phyloP scores from a whole-genome alignment of 2,113 vertebrate genomes.

The Fregetta grallaria region DNA sequence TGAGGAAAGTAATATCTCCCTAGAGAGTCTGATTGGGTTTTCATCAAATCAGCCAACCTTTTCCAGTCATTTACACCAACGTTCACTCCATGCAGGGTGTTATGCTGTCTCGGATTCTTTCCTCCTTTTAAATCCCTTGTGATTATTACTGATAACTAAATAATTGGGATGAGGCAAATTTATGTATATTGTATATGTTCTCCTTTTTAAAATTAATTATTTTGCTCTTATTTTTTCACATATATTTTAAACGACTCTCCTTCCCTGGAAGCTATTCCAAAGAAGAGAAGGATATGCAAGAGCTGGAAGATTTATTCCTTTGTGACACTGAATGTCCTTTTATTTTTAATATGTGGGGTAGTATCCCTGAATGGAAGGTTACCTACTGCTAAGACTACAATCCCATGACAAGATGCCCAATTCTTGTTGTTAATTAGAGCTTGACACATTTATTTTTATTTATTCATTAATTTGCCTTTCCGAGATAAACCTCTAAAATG shows the following conservation, averaged over 20 bases:
- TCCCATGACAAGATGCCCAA: slow-evolving; percentile 48
- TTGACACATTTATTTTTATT: slow-evolving; percentile 72
- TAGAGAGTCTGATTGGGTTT: slow-evolving; percentile 86
- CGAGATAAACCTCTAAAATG: slow-evolving; percentile 50
- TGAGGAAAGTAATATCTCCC: slow-evolving; percentile 93
- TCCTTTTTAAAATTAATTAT: slow-evolving; percentile 37
- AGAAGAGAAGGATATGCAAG: background rate
- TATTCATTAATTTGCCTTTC: slow-evolving; percentile 64
- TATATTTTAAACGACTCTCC: slow-evolving; percentile 5
- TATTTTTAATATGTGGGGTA: slow-evolving; percentile 49
- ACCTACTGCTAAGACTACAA: slow-evolving; percentile 52
- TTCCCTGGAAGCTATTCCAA: slow-evolving; percentile 8
- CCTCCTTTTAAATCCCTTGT: slow-evolving; percentile 68
- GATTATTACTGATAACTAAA: slow-evolving; percentile 69
- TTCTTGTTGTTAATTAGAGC: slow-evolving; percentile 67
- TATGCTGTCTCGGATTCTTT: slow-evolving; percentile 64
- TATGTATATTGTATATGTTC: slow-evolving; percentile 28
- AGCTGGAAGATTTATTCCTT: slow-evolving; percentile 46
- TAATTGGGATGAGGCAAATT: slow-evolving; percentile 62
- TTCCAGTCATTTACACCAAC: slow-evolving; percentile 81
- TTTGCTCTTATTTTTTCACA: slow-evolving; percentile 27
- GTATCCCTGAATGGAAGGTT: slow-evolving; percentile 30
- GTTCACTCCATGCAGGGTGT: slow-evolving; percentile 68
- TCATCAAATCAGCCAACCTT: slow-evolving; percentile 89
- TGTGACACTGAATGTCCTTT: slow-evolving; percentile 24